These are phyloP conservation scores for Oryzias javanicus DNA, from an alignment of 2,113 vertebrate species.

Conservation along the genomic window DNA sequence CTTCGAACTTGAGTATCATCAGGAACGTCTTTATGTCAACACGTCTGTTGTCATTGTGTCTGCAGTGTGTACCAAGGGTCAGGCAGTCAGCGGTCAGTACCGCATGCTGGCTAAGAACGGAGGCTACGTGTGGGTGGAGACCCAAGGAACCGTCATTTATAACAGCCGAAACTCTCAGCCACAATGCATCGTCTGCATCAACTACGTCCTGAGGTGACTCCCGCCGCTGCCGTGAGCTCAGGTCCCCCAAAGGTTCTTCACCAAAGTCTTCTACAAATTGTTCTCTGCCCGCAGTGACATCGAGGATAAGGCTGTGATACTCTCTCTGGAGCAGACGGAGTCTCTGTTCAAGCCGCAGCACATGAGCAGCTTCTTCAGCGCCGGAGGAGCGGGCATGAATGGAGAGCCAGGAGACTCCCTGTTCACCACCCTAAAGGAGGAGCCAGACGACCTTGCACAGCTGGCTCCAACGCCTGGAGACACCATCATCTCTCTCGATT, in stretches of 20 bases:
- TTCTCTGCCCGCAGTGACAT: slow-evolving; percentile 80
- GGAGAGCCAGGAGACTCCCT: slow-evolving; percentile 80
- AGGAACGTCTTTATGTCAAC: neutral
- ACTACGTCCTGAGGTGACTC: slow-evolving; percentile 92
- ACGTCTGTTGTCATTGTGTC: neutral
- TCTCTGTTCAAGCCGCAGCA: slow-evolving; percentile 86
- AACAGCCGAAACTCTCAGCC: slow-evolving; percentile 97
- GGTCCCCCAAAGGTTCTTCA: too few species aligned
- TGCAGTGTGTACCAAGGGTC: slow-evolving; percentile 94
- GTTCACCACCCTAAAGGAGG: slow-evolving; percentile 92
- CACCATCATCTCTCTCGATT: slow-evolving; percentile 88
- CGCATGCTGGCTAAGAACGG: slow-evolving; percentile 95
- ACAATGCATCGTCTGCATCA: slow-evolving; percentile 95
- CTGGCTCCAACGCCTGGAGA: slow-evolving; percentile 93
- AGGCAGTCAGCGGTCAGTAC: slow-evolving; percentile 90
- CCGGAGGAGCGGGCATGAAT: slow-evolving; percentile 19
- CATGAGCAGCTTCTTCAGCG: slow-evolving; percentile 80
- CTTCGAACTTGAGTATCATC: neutral
- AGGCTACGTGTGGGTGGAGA: slow-evolving; percentile 97
- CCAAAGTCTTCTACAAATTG: too few species aligned
- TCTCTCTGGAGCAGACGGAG: slow-evolving; percentile 96
- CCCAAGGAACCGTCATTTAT: slow-evolving; percentile 95
- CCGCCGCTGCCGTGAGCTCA: neutral
- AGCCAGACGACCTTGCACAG: slow-evolving; percentile 92
- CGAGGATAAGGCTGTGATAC: slow-evolving; percentile 88